phyloP scores from a whole-genome alignment of 2,888 invertebrate species.

The Hirtodrosophila cameraria region DNA sequence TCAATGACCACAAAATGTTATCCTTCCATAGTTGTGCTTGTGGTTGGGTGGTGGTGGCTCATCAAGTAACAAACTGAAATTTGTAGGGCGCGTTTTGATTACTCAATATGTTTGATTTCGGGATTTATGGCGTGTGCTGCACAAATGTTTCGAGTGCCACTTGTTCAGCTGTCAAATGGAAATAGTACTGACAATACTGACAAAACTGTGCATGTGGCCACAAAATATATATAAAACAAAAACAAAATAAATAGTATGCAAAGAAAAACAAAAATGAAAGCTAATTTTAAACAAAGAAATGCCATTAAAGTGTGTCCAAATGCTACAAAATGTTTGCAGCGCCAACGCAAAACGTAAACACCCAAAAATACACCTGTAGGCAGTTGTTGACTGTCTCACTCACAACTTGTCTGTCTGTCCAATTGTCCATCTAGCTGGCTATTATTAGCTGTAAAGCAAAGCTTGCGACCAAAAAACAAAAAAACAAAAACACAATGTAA shows the following conservation, averaged over 20 bases:
- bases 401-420: constrained; percentile 5
- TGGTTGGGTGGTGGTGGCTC: constrained; percentile 9
- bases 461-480: constrained; percentile 34
- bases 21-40: not conserved
- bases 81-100: constrained; percentile 71
- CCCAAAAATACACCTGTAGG: constrained; percentile 62
- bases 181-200: not conserved
- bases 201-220: constrained; percentile 39
- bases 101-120: constrained; percentile 83
- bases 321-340: constrained; percentile 36
- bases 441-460: constrained; percentile 67
- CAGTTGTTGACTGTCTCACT: constrained; percentile 32
- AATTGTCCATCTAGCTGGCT: constrained; percentile 19
- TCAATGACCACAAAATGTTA: constrained; percentile 6
- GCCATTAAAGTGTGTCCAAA: constrained; percentile 47
- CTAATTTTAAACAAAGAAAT: constrained; percentile 61
- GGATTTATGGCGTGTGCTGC: constrained; percentile 61
- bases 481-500: constrained; percentile 48
- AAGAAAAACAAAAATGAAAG: constrained; percentile 32
- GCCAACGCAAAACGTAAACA: constrained; percentile 41
- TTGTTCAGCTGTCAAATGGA: constrained; percentile 66
- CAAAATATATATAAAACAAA: constrained; percentile 24
- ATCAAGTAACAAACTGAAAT: constrained; percentile 19
- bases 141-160: constrained; percentile 54
- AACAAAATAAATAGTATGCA: not conserved